Conservation (phyloP, 2,113 vertebrate species). For the Pachycephala philippinensis region DNA sequence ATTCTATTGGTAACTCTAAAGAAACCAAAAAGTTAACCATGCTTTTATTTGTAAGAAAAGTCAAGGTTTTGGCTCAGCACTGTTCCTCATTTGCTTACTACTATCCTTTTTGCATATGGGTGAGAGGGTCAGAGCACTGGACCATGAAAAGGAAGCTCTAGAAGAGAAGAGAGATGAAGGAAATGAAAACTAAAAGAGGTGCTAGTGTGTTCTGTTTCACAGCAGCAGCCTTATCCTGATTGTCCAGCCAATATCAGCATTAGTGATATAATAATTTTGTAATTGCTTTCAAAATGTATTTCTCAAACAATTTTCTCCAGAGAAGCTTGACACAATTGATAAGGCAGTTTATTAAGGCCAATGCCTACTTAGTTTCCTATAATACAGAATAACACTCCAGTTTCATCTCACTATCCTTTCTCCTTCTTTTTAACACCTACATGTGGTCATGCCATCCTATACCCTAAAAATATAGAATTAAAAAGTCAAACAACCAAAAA, state of each 20-base stretch:
- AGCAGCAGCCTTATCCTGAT: neutral
- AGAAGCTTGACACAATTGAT: neutral
- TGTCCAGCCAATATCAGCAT: neutral
- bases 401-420: neutral
- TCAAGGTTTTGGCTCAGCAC: neutral
- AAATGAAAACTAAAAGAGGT: neutral
- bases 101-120: neutral
- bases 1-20: neutral
- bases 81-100: neutral
- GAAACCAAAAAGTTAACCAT: neutral
- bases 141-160: neutral
- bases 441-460: neutral
- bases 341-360: neutral
- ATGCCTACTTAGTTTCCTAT: neutral
- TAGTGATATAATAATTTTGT: neutral
- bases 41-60: neutral
- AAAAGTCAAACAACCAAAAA: neutral
- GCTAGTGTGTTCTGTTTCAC: neutral
- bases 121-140: neutral
- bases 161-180: neutral
- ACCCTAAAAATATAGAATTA: neutral
- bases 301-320: neutral
- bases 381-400: neutral
- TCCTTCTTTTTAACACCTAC: neutral
- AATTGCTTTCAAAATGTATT: neutral